A percentile compares a stretch with the other conserved stretches of the same genome.
Evolutionary conservation across 2,113 vertebrate genomes (phyloP).

Genomic region (Lagopus leucura): DNA sequence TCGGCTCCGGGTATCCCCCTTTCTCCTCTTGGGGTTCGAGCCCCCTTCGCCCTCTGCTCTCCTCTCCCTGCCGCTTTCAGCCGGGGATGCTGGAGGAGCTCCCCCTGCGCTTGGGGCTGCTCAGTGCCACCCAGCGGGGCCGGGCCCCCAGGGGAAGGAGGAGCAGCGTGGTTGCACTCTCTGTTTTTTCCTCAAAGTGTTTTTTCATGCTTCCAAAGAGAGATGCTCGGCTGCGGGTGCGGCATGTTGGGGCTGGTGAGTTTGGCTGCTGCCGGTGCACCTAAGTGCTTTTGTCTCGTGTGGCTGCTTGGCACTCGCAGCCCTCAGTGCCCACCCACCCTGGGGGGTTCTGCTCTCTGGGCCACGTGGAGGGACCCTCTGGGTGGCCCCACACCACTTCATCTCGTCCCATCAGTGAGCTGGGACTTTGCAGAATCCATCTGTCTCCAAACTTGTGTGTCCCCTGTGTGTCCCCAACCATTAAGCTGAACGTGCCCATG

Average conservation of each 20-base stretch:
- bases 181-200: slow-evolving; percentile 43
- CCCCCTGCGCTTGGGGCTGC: neutral
- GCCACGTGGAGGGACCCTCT: neutral
- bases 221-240: neutral
- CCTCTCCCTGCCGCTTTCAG: neutral
- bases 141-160: slow-evolving; percentile 16
- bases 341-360: neutral
- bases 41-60: neutral
- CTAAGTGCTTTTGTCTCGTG: neutral
- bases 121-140: neutral
- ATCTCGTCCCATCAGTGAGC: neutral
- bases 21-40: neutral
- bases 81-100: neutral
- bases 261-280: slow-evolving; percentile 39
- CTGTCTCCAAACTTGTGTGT: neutral
- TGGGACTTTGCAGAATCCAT: neutral
- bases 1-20: too few relatives aligned
- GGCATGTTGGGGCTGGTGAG: slow-evolving; percentile 21
- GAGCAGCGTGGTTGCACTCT: slow-evolving; percentile 15
- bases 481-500: neutral
- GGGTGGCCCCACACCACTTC: neutral
- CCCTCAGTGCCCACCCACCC: neutral
- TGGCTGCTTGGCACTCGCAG: rapidly evolving
- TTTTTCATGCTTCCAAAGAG: slow-evolving; percentile 15
- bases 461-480: neutral